phyloP scores from a whole-genome alignment of 2,888 invertebrate species.

The Chorisops tibialis region DNA sequence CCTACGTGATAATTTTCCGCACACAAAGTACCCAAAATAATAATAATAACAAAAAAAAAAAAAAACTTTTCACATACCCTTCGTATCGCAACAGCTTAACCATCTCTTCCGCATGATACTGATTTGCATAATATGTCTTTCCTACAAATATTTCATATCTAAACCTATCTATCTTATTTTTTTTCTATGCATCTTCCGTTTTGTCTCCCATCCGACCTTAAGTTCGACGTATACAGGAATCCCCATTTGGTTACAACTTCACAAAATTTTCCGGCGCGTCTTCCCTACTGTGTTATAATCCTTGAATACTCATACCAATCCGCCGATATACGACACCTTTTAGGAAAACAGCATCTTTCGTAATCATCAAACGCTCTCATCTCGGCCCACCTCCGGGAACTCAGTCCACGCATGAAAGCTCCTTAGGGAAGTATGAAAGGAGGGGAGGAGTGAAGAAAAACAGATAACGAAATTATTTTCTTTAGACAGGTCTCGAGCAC shows the following conservation, averaged over 20 bases:
- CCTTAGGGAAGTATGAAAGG: constrained; percentile 2
- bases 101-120: constrained; percentile 24
- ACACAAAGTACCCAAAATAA: not conserved
- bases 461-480: constrained; percentile 24
- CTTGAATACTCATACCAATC: not conserved
- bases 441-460: not conserved
- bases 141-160: constrained; percentile 25
- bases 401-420: constrained; percentile 15
- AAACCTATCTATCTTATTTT: constrained; percentile 17
- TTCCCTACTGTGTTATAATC: not conserved
- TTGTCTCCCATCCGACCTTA: not conserved
- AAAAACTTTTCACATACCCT: constrained; percentile 1
- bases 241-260: not conserved
- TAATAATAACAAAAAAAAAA: too few relatives aligned
- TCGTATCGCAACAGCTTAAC: constrained; percentile 22
- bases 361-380: constrained; percentile 22
- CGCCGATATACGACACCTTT: constrained; percentile 14
- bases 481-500: constrained; percentile 25
- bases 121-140: constrained; percentile 27
- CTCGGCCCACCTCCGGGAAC: not conserved
- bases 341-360: constrained; percentile 1
- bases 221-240: not conserved
- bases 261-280: not conserved
- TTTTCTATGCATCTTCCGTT: not conserved
- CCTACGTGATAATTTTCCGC: constrained; percentile 12